Evolutionary conservation across 1,140 invertebrate genomes (phyloP), one percentile per base, ranked within the genome.

Genomic region (Sinonovacula constricta): DNA sequence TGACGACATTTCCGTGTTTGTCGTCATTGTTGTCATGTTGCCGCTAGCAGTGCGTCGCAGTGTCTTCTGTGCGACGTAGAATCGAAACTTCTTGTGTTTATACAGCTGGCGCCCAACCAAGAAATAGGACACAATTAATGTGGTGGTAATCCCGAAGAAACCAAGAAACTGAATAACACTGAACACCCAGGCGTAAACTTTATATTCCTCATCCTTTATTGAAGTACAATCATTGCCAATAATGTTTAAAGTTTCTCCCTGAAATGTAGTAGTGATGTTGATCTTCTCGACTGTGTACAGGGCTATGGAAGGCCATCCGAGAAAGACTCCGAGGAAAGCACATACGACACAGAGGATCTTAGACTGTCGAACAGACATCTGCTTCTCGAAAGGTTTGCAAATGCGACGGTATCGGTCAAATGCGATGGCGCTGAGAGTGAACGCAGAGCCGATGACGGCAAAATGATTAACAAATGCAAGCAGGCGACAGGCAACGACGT

Each of bases 401-500:
- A 87, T 85, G 22, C 81, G 72, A 12, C 80, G 79, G 80, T 82
- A 87, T 4, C 85, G 65, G 67, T 87, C 85, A n/a, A 83, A 39
- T 33, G 85, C 82, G 26, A 87, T 87, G 57, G 78, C 57, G 2
- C 85, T 49, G 12, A 87, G 66, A 14, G 82, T 81, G 7, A 80
- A 77, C 14, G 78, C 54, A 0, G 85, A 79, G n/a, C 80, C 70
- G 56, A 83, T 85, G 34, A 83, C 85, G n/a, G 83, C 82, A 59
- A 82, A 75, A 63, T 85, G 85, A 22, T 83, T 84, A n/a, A 82
- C 63, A 65, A 85, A 85, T 2, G 82, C 63, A 0, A 83, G 74
- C 54, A 85, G 12, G 31, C 83, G 83, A 60, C 85, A 87, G 14
- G 81, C 76, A 26, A 54, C 45, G n/a, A 70, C 66, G 24, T 36